Percentiles rank a stretch among this genome's conserved stretches.
These are phyloP conservation scores for Callocephalon fimbriatum DNA, from an alignment of 2,113 vertebrate genomes.

Conservation along the genomic window DNA sequence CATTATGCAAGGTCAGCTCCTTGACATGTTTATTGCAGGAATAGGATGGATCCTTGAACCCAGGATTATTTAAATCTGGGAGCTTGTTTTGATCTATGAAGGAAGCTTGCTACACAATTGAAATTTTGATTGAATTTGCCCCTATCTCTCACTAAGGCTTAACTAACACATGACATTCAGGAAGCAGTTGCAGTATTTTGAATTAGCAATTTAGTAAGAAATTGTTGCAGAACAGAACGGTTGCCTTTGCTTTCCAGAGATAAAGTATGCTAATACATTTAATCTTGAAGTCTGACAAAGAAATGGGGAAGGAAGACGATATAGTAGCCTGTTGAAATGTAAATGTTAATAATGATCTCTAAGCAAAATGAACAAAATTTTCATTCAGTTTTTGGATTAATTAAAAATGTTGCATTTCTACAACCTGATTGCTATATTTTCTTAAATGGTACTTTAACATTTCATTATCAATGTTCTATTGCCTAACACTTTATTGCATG, in stretches of 20 bases:
- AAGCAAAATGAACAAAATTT: not conserved
- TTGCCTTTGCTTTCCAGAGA: conserved; percentile 4
- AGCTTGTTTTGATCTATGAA: not conserved
- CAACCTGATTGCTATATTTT: not conserved
- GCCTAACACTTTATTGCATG: not conserved
- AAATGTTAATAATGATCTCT: not conserved
- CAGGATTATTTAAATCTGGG: not conserved
- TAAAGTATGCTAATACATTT: conserved; percentile 27
- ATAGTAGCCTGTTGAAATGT: not conserved
- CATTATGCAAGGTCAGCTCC: not conserved
- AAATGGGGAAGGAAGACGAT: not conserved
- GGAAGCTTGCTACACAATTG: not conserved
- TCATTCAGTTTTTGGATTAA: not conserved
- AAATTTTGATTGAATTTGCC: not conserved
- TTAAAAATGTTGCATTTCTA: not conserved
- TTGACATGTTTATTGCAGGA: not conserved
- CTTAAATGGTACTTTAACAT: not conserved
- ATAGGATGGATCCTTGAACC: not conserved
- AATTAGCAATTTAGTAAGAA: conserved; percentile 6
- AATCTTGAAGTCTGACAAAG: conserved; percentile 16
- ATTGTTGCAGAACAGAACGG: conserved; percentile 4
- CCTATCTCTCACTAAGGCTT: not conserved
- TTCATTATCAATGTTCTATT: not conserved
- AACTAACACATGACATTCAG: not conserved
- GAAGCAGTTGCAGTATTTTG: not conserved